phyloP scores from a whole-genome alignment of 2,113 vertebrate species.

The Protobothrops flavoviridis region DNA sequence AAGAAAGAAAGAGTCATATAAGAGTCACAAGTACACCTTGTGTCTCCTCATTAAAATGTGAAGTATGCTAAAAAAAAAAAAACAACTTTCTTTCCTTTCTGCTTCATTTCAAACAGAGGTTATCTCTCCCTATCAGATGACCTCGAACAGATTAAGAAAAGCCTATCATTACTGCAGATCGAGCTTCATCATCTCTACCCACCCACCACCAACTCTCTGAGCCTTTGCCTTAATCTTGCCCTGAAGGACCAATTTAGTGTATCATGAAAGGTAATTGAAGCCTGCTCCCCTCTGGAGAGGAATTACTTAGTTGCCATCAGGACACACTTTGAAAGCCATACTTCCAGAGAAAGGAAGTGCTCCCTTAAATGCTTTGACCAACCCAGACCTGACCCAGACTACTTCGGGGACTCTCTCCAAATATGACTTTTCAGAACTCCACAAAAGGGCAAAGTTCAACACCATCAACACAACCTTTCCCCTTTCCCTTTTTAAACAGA shows the following conservation, averaged over 20 bases:
- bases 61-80: neutral
- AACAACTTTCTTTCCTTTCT: neutral
- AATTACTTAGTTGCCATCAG: neutral
- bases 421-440: neutral
- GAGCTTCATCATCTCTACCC: neutral
- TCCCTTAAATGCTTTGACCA: neutral
- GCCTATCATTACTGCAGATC: neutral
- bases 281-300: slow-evolving; percentile 11
- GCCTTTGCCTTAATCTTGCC: slow-evolving; percentile 3
- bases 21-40: neutral
- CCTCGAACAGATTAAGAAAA: neutral
- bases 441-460: slow-evolving; percentile 16
- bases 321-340: slow-evolving; percentile 30
- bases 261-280: neutral
- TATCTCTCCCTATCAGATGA: neutral
- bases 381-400: slow-evolving; percentile 14
- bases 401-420: neutral
- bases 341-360: slow-evolving; percentile 28
- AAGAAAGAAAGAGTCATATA: neutral
- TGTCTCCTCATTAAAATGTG: neutral
- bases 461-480: slow-evolving; percentile 5
- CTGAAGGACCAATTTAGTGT: neutral
- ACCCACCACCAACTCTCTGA: neutral
- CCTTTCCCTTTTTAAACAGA: neutral
- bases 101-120: neutral